A percentile compares a stretch with the other conserved stretches of the same genome.
phyloP scores from a whole-genome alignment of 2,797 vertebrate species.

The Amniataba percoides region DNA sequence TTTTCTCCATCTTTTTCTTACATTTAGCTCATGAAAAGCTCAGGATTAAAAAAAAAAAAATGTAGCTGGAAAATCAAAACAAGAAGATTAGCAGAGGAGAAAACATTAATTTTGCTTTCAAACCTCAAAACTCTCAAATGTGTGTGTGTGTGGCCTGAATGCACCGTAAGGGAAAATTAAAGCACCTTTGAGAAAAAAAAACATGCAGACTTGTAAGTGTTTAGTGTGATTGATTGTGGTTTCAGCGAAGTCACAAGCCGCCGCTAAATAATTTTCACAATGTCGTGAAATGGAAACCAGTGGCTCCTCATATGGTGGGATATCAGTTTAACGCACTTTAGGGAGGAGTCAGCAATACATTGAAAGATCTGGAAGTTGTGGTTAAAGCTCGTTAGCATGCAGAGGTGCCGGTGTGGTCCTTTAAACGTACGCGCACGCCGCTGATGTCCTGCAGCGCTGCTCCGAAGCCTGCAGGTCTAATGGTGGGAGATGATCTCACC shows the following conservation, averaged over 20 bases:
- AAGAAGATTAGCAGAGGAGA: neutral
- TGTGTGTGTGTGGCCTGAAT: conserved; percentile 9
- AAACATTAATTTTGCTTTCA: neutral
- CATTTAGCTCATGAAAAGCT: neutral
- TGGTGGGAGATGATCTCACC: conserved; percentile 72
- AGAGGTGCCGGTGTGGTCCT: conserved; percentile 1
- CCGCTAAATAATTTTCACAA: conserved; percentile 39
- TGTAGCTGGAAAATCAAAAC: neutral
- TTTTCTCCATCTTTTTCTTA: neutral
- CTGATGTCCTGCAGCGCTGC: conserved; percentile 29
- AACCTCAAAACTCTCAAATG: neutral
- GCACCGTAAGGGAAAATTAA: neutral
- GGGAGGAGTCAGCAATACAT: conserved; percentile 14
- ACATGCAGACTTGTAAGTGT: neutral
- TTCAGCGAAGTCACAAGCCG: conserved; percentile 1
- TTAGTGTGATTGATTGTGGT: conserved; percentile 26
- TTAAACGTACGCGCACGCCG: conserved; percentile 15
- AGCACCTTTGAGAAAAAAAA: neutral
- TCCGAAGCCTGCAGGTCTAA: conserved; percentile 48
- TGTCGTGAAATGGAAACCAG: conserved; percentile 24
- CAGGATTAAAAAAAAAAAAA: neutral
- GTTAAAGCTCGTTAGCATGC: neutral
- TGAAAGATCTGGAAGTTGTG: neutral
- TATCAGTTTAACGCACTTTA: conserved; percentile 5
- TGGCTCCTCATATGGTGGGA: conserved; percentile 2